Percentiles rank a stretch among this genome's conserved stretches.
Conservation (phyloP, 2,797 vertebrate species). For the Gorsachius magnificus region DNA sequence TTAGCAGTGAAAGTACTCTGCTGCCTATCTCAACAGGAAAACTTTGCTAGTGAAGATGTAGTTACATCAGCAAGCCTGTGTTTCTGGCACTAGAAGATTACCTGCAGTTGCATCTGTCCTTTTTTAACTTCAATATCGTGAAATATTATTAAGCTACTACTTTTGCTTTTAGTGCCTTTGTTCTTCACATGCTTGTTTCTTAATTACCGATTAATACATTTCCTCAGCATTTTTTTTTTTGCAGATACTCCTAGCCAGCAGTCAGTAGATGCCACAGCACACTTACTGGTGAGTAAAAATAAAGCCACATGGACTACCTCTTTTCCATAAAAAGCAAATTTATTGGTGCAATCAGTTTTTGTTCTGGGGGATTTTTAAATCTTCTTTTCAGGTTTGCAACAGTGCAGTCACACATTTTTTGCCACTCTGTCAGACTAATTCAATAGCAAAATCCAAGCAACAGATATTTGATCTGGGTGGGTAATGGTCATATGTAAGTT, state of each 20-base stretch:
- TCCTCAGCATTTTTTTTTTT: background rate
- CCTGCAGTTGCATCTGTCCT: background rate
- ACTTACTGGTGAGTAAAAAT: background rate
- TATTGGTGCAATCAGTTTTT: background rate
- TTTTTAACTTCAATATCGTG: background rate
- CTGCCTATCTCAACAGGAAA: conserved; percentile 21
- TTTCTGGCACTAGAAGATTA: background rate
- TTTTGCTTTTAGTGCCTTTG: background rate
- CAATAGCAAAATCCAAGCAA: background rate
- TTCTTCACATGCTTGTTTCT: background rate
- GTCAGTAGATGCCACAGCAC: background rate
- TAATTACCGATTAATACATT: background rate
- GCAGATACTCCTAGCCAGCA: background rate
- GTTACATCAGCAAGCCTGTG: background rate
- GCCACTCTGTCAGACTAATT: background rate
- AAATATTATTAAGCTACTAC: background rate
- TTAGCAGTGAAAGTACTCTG: background rate
- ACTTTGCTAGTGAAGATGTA: background rate
- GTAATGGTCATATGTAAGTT: background rate
- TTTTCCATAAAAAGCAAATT: background rate
- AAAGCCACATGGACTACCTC: background rate
- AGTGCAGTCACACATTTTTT: background rate
- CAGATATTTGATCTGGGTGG: background rate
- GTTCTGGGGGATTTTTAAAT: background rate
- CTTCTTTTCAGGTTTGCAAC: background rate